Evolutionary conservation across 1,140 invertebrate species (phyloP), one percentile per base, ranked within the genome.

Genomic region (Zaprionus vittiger): DNA sequence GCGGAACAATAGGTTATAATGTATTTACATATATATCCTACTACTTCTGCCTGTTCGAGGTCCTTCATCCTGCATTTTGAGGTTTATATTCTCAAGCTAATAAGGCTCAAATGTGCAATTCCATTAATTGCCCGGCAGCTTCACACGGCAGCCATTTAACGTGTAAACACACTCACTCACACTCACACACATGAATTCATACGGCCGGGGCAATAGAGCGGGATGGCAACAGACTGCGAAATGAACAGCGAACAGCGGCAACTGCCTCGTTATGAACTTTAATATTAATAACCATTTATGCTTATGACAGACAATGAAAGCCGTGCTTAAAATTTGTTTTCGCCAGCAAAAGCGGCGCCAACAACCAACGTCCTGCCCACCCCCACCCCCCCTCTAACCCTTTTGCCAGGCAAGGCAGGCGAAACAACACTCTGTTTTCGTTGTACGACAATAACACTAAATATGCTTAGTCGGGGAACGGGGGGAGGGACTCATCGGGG

Each of bases 251-350:
- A 80, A 80, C 72, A 80, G 68, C 64, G 14, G 5, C 34, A 22
- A 22, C 62, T 37, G 44, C 17, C 60, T 79, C 80, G 82, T 81
- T 84, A 78, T 81, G 67, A 79, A 79, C 75, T 85, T 86, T 86
- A 85, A 86, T 85, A 86, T 85, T 85, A 85, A 85, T 85, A 86
- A 82, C 83, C 83, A 86, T 82, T 85, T 85, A 86, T 85, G 83
- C 82, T 85, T 86, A 85, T 85, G 83, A 85, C 79, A 86, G 83
- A 86, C 71, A 86, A 85, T 86, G 76, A 77, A 79, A 80, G 68
- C 65, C 62, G 52, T 79, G 68, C 63, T 56, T 60, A 57, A 73
- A 79, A 73, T 70, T 70, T 64, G 67, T 60, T 74, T 74, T 60
- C 24, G 49, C 22, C 56, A 67, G 54, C 37, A 20, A 37, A 24